These are phyloP conservation scores for Oriolus oriolus DNA, from an alignment of 2,113 vertebrate species.

Conservation along the genomic window DNA sequence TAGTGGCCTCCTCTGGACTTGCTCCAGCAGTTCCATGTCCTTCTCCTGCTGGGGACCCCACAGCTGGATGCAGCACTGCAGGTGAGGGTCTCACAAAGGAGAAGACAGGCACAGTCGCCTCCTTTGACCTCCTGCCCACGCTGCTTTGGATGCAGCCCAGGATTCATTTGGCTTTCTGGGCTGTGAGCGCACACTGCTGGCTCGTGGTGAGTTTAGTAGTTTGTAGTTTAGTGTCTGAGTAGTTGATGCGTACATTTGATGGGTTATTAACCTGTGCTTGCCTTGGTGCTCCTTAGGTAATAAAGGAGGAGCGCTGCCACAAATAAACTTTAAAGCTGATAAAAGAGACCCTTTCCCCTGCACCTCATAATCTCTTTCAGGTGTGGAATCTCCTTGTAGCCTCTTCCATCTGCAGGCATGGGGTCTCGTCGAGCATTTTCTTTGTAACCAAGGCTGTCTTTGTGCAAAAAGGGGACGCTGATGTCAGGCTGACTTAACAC, in stretches of 20 bases:
- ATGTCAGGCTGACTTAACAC: neutral
- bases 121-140: neutral
- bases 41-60: no score
- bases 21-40: neutral
- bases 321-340: neutral
- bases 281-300: neutral
- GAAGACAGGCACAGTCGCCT: neutral
- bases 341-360: neutral
- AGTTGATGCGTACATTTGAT: rapidly evolving
- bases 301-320: neutral
- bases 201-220: neutral
- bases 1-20: neutral
- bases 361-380: neutral
- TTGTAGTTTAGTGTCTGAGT: neutral
- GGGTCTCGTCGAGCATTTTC: neutral
- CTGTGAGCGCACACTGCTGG: rapidly evolving
- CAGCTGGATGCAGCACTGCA: neutral
- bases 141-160: neutral
- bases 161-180: neutral
- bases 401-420: neutral
- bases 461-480: neutral
- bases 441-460: neutral
- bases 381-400: neutral
- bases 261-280: neutral
- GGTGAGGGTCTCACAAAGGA: neutral